These are phyloP conservation scores for Herpailurus yagouaroundi DNA, from an alignment of 2,113 vertebrate genomes.

Conservation along the genomic window DNA sequence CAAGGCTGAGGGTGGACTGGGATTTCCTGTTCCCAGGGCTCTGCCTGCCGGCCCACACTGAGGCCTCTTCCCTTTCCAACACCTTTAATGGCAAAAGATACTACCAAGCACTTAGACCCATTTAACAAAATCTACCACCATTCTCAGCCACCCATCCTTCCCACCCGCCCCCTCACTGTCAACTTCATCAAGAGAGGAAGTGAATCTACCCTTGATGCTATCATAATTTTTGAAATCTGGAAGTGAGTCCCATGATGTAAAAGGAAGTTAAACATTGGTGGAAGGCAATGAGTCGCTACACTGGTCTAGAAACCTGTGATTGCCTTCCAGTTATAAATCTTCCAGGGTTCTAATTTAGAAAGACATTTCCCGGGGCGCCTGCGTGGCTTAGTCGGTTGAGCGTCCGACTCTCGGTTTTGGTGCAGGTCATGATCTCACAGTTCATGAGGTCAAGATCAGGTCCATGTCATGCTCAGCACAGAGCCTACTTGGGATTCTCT, in stretches of 20 bases:
- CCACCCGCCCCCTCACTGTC: not conserved
- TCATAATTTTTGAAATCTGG: slow-evolving; percentile 49
- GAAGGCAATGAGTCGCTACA: not conserved
- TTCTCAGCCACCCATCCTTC: not conserved
- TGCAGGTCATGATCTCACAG: too few species aligned
- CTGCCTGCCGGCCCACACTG: not conserved
- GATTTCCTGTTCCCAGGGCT: slow-evolving; percentile 8
- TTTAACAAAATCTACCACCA: not conserved
- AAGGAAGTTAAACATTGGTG: not conserved
- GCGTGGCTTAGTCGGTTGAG: too few species aligned
- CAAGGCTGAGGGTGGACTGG: not conserved
- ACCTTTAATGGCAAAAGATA: not conserved
- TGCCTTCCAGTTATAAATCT: not conserved
- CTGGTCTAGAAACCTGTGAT: not conserved
- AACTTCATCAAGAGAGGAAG: slow-evolving; percentile 46
- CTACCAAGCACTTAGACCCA: not conserved
- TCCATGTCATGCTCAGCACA: too few species aligned
- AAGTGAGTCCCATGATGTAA: slow-evolving; percentile 10
- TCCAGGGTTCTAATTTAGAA: not conserved
- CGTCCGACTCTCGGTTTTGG: too few species aligned
- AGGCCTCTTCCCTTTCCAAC: not conserved
- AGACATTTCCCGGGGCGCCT: not conserved
- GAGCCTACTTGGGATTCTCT: too few species aligned
- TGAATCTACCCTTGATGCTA: not conserved
- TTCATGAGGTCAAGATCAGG: too few species aligned